Base-by-base conservation (phyloP, 2,797 vertebrate genomes). In the Valencia hispanica region DNA sequence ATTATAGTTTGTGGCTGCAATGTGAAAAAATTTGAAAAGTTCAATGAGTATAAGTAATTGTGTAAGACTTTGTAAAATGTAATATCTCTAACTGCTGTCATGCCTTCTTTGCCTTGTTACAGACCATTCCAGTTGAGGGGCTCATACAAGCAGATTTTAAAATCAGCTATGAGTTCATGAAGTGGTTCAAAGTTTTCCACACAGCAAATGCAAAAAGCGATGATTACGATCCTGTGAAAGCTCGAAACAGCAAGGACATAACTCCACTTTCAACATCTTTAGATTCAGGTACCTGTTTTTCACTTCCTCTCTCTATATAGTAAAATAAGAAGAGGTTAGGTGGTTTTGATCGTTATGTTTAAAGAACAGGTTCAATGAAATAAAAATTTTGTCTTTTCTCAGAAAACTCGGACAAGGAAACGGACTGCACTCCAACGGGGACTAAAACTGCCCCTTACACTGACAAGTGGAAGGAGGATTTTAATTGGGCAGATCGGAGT, bases 181-280 rank as follows among this genome's bases (percentile, higher is more conserved):
- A 93, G 79, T 96, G 95, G 95, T 94, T 96, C 81, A 95, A 88
- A 86, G 73, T 30, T 45, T 93, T 96, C 80, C 93, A 93, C 72
- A 1, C 20, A 0, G 82, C 71, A 48, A 95, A 96, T 68, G 17
- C 57, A 47, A 85, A 68, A 71, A 78, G 8, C 7, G 34, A 87
- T 36, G 80, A 61, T 1, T 94, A 94, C 30, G 82, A 93, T 53
- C 86, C 94, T 4, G 68, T 92, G 48, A 83, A 87, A 69, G 93
- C 93, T 59, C 91, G 92, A 4, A 57, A 86, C 43, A 79, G 80
- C 68, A 75, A 78, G 8, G 80, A 86, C 0, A 94, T 95, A 79
- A 55, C 63, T 20, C 81, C 85, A 1, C 14, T 84, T 39, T 39
- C 57, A 20, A 0, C 61, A 4, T 51, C 77, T 69, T 7, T 39